A percentile compares a stretch with the other conserved stretches of the same genome.
These are phyloP conservation scores for Leucophenga varia DNA, from an alignment of 1,140 invertebrate species.

Conservation along the genomic window DNA sequence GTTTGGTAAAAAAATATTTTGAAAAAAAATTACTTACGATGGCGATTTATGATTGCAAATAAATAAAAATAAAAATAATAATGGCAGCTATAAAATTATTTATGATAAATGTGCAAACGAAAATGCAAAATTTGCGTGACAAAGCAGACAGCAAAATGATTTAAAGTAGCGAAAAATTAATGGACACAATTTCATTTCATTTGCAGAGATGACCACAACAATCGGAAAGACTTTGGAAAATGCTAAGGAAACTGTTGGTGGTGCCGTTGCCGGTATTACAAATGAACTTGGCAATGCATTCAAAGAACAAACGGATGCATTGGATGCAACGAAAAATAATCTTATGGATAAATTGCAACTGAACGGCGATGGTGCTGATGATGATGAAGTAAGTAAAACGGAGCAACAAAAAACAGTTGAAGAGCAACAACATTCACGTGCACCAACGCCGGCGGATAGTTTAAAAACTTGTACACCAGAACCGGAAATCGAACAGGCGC, in stretches of 20 bases:
- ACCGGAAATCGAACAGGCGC: constrained; percentile 48
- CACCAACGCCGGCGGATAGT: constrained; percentile 33
- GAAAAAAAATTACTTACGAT: too few relatives aligned
- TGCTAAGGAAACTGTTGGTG: constrained; percentile 44
- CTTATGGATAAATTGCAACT: constrained; percentile 43
- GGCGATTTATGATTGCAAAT: too few relatives aligned
- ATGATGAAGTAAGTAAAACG: constrained; percentile 5
- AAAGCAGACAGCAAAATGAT: constrained; percentile 31
- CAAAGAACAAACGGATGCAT: constrained; percentile 37
- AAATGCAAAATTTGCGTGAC: too few relatives aligned
- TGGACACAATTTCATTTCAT: constrained; percentile 13
- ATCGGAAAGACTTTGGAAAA: constrained; percentile 34
- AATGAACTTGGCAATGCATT: constrained; percentile 44
- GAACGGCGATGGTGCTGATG: constrained; percentile 6
- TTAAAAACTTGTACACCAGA: constrained; percentile 50
- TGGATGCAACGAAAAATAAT: constrained; percentile 43
- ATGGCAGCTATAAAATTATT: too few relatives aligned
- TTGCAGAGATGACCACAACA: constrained; percentile 32
- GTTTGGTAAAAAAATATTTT: too few relatives aligned
- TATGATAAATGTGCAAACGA: too few relatives aligned
- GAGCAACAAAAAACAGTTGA: constrained; percentile 16
- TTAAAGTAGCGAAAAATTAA: constrained; percentile 33
- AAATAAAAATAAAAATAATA: too few relatives aligned
- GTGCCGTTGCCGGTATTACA: constrained; percentile 43
- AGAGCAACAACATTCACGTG: constrained; percentile 26